Base-by-base conservation (phyloP, 2,113 vertebrate species). In the Scomber colias region DNA sequence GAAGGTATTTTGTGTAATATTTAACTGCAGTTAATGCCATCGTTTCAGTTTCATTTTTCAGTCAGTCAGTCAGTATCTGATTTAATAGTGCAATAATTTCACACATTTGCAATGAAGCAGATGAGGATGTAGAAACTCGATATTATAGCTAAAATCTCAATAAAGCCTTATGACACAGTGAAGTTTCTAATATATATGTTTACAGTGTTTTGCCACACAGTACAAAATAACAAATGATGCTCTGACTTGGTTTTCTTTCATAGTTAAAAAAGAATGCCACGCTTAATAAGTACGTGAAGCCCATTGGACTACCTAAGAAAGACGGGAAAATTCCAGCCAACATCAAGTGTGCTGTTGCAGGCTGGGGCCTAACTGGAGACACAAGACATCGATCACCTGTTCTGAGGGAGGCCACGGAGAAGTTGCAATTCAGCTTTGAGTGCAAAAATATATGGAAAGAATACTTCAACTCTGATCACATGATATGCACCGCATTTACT, bases 401-500 rank as follows among this genome's bases (percentile, higher is more conserved):
- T n/a, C 75, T 94, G 30, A 88, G 5, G 30, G 91, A 94, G 68
- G 21, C 81, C 21, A 68, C 3, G 0, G 91, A 92, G 45, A 83
- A 2, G n/a, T 69, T 62, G 0, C 72, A 87, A 31, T 68, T 50
- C 24, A 16, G 0, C 21, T 0, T 0, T 0, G 51, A 88, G 21
- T 94, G 94, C 82, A 59, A 80, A 49, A 0, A 7, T 0, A 71
- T 6, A 11, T 95, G 93, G 91, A 0, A 65, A 31, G 0, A 85
- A 0, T 0, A 72, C 49, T 94, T 92, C 30, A 6, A 16, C 0
- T 0, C 0, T 3, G 4, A 71, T 2, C 63, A 17, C 4, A 94
- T 93, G 93, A 65, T 92, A 7, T 95, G 93, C 77, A 91, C 90
- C 51, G 83, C 12, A 21, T 40, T 40, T 40, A 1, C 31, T 61